Percentiles rank a stretch among this genome's conserved stretches.
Evolutionary conservation across 2,113 vertebrate genomes (phyloP).

Genomic region (Pagrus major): DNA sequence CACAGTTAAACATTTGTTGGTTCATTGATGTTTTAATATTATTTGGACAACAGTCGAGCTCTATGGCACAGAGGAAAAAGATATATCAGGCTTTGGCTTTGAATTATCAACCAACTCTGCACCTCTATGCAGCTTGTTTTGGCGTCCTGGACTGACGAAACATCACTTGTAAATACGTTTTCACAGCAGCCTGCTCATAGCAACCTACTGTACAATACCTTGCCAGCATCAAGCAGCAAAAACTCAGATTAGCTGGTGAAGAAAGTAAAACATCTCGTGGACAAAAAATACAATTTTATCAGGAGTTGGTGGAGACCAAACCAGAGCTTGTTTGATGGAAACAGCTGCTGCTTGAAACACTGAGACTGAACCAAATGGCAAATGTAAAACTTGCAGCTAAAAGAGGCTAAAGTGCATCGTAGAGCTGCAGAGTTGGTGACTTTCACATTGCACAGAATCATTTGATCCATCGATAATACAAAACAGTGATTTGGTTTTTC

Average conservation of each 20-base stretch:
- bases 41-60: background rate
- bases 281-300: background rate
- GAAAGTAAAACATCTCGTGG: background rate
- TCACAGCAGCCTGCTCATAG: background rate
- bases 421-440: background rate
- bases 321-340: background rate
- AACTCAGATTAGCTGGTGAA: background rate
- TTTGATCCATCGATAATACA: background rate
- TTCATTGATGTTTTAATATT: background rate
- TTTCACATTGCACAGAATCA: background rate
- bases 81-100: background rate
- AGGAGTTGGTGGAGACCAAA: background rate
- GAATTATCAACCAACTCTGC: background rate
- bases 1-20: background rate
- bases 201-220: background rate
- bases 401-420: background rate
- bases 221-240: background rate
- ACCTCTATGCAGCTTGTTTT: background rate
- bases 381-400: background rate
- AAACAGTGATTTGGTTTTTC: constrained; percentile 1
- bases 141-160: background rate
- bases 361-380: background rate
- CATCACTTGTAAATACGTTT: background rate
- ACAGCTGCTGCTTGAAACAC: background rate
- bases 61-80: background rate